Base-by-base conservation (phyloP, 2,797 vertebrate species). In the Threskiornis aethiopicus region DNA sequence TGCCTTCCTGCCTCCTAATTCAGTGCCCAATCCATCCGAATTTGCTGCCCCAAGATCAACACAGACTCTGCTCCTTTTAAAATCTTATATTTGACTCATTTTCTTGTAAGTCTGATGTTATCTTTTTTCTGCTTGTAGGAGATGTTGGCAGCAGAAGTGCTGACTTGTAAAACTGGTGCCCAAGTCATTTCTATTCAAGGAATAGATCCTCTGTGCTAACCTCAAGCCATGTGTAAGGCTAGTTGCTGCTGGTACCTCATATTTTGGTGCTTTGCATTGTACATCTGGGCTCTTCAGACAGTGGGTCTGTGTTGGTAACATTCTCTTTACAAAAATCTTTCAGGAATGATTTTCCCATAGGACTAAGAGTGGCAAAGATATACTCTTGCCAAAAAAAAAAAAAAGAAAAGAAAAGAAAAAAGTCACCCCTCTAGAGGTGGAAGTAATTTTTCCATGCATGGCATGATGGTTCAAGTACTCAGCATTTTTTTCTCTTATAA, bases 51-150 rank as follows among this genome's bases (percentile, higher is more conserved):
- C 16, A 28, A 35, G 31, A 79, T 26, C 65, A 65, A 35, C 72
- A 46, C 11, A 47, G 75, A 6, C 33, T 54, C 57, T 18, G 28
- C 33, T 80, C 35, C 69, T 62, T 42, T 75, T 29, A 29, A 33
- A 77, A 26, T 72, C 67, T 52, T 37, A 9, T 18, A 25, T 80
- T 81, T 89, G 82, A 95, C 78, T 91, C 75, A 41, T 83, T 94
- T 93, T 92, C 96, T 88, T 81, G 79, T 84, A 72, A 94, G 39
- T 25, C 39, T 58, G 96, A 96, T 96, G 84, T 78, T 94, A 96
- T 95, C 95, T 97, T 70, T 58, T 33, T 28, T 69, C 31, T 84
- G 70, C 62, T 73, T 16, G 0, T 59, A 29, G 7, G 82, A 96
- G 84, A 29, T 41, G 54, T 6, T 92, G 93, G 92, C 94, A 91